Percentiles rank a stretch among this genome's conserved stretches.
These are phyloP conservation scores for Drosophila kurseongensis DNA, from an alignment of 1,140 invertebrate species.

Conservation along the genomic window DNA sequence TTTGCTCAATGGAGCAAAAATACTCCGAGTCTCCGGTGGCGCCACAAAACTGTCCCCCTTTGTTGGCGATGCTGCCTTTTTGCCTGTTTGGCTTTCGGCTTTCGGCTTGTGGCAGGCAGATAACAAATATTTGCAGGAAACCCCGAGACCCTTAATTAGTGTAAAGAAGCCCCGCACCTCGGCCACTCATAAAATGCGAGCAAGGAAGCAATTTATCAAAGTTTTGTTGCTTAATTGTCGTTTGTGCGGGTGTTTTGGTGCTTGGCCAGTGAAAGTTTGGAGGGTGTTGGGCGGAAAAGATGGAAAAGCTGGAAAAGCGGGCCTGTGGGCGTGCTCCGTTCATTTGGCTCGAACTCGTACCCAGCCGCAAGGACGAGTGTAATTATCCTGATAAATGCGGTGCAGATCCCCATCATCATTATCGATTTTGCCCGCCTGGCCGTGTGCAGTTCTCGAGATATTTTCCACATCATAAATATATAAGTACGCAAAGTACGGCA, in stretches of 20 bases:
- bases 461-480: constrained; percentile 84
- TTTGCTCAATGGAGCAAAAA: constrained; percentile 70
- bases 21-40: constrained; percentile 56
- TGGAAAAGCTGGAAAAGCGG: not conserved
- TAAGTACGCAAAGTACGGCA: constrained; percentile 53
- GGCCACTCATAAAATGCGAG: constrained; percentile 71
- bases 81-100: constrained; percentile 46
- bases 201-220: constrained; percentile 84
- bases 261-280: constrained; percentile 67
- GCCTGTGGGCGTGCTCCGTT: constrained; percentile 40
- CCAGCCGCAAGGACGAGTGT: constrained; percentile 18
- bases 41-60: constrained; percentile 73
- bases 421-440: constrained; percentile 58
- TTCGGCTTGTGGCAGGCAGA: constrained; percentile 60
- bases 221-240: constrained; percentile 84
- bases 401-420: constrained; percentile 44
- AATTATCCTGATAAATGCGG: constrained; percentile 68
- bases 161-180: constrained; percentile 65
- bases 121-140: constrained; percentile 84
- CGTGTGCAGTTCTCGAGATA: constrained; percentile 63
- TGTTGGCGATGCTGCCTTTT: constrained; percentile 43
- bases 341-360: constrained; percentile 21
- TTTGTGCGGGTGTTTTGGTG: constrained; percentile 61
- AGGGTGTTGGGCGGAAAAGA: constrained; percentile 1
- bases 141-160: constrained; percentile 83